Evolutionary conservation across 2,888 invertebrate species (phyloP), one percentile per base, ranked within the genome.

Genomic region (Timandra comae): DNA sequence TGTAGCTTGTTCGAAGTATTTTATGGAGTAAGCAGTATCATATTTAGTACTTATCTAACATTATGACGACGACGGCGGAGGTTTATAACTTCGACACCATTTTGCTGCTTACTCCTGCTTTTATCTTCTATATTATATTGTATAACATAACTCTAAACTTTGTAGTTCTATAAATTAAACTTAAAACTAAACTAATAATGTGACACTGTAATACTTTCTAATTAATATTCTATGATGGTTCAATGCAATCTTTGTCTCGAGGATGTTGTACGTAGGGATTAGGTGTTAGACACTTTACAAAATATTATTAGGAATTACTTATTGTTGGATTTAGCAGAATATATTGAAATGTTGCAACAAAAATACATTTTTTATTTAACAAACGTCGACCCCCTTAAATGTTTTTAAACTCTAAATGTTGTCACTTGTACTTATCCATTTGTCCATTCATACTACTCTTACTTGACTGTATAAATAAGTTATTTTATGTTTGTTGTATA

Each of bases 201-300:
- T 71, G 74, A 76, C 78, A 72, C 74, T 66, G 38, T 42, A 38
- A 35, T 72, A 72, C 63, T 74, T 63, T 72, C 66, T 79, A 71
- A 71, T 67, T 79, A 65, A 13, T 33, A 28, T 16, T 9, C 3
- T 64, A 56, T 41, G 80, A 72, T 73, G 82, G 68, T 81, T 84
- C 84, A 84, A 82, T 84, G 84, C 84, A 84, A 84, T 76, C 77
- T 81, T 82, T 81, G 78, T 82, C 84, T 78, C 79, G 54, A 68
- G 70, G 73, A 71, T 68, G 44, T 63, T 69, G 55, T 69, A 54
- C 56, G 56, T 71, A 62, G 56, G 56, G 54, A 59, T 16, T 71
- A 70, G 61, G 60, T 40, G 58, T 53, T 77, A 77, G 74, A 63
- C 56, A 56, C 62, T 68, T 70, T 64, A 63, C 64, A 51, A 52